Evolutionary conservation across 1,140 invertebrate genomes (phyloP).

Genomic region (Apis florea): DNA sequence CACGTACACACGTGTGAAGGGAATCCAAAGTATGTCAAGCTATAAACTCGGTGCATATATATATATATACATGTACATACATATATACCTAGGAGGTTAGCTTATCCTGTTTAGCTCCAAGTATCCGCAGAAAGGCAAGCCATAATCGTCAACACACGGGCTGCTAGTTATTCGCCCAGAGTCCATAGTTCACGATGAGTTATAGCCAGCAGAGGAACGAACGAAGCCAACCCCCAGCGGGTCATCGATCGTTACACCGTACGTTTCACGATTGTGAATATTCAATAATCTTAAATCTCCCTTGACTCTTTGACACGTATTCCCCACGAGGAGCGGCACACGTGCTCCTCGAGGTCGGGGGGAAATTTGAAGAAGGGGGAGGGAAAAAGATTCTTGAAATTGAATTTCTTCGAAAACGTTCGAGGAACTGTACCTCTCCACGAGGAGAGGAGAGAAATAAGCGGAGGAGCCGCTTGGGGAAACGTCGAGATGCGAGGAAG

Average conservation of each 20-base stretch:
- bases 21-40: not conserved
- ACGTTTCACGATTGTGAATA: not conserved
- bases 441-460: too few species aligned
- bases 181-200: constrained; percentile 24
- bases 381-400: too few species aligned
- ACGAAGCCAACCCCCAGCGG: not conserved
- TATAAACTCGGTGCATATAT: not conserved
- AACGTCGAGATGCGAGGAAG: too few species aligned
- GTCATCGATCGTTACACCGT: not conserved
- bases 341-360: not conserved
- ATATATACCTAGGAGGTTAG: not conserved
- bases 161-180: not conserved
- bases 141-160: not conserved
- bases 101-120: not conserved
- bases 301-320: not conserved
- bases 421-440: too few species aligned
- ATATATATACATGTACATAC: too few species aligned
- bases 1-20: not conserved
- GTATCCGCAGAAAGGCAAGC: not conserved
- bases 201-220: not conserved
- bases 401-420: too few species aligned
- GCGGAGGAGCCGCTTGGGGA: too few species aligned
- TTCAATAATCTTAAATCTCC: constrained; percentile 13
- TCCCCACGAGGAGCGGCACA: not conserved
- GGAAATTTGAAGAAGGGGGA: not conserved